Conservation (phyloP, 1,140 invertebrate genomes). For the Lordiphosa collinella region DNA sequence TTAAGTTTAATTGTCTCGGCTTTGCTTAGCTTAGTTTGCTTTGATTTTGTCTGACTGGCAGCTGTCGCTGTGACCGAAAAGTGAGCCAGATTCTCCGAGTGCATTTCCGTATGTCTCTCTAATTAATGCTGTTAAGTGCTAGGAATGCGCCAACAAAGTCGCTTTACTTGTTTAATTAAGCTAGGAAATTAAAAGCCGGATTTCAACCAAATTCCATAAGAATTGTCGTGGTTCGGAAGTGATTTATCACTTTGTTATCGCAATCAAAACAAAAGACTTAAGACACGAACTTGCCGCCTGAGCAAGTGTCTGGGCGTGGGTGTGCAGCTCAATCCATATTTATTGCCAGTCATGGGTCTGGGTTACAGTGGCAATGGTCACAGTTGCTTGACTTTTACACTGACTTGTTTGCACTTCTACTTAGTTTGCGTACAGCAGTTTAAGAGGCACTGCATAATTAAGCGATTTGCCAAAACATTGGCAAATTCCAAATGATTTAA, state of each 20-base stretch:
- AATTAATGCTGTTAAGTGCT: constrained; percentile 6
- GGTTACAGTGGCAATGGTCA: constrained; percentile 14
- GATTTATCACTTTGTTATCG: constrained; percentile 22
- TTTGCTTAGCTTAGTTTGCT: constrained; percentile 12
- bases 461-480: constrained; percentile 27
- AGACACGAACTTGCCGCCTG: constrained; percentile 39
- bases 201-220: constrained; percentile 19
- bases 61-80: constrained; percentile 7
- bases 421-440: constrained; percentile 19
- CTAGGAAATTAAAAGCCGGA: constrained; percentile 30
- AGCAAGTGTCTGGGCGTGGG: constrained; percentile 16
- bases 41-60: neutral
- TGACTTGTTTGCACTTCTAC: constrained; percentile 1
- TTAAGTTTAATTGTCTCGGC: constrained; percentile 53
- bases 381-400: constrained; percentile 18
- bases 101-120: constrained; percentile 37
- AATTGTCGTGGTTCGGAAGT: constrained; percentile 19
- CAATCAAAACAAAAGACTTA: constrained; percentile 53
- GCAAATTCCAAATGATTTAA: constrained; percentile 26
- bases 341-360: constrained; percentile 9
- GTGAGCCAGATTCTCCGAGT: constrained; percentile 13
- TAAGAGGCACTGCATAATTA: constrained; percentile 25
- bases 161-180: neutral
- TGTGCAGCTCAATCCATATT: neutral
- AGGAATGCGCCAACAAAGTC: neutral